Base-by-base conservation (phyloP, 1,140 invertebrate genomes). In the Drosophila lacertosa region DNA sequence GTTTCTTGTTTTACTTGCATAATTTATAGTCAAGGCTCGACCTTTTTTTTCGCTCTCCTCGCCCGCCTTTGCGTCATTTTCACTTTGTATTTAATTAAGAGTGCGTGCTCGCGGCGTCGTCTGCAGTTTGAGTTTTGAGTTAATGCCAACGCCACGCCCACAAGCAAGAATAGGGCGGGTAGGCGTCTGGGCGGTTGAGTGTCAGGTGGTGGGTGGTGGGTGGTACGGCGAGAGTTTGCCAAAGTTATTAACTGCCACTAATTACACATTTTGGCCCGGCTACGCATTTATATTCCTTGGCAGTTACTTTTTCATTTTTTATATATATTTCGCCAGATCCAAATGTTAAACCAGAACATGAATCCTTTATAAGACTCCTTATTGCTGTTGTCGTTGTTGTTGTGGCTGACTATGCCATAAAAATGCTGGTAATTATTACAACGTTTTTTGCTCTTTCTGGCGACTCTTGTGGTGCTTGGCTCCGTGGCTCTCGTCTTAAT, bases 211-310 rank as follows among this genome's bases (percentile, higher is more conserved):
- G 16, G 66, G 77, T 79, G n/a, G n/a, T n/a, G n/a, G n/a, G n/a
- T n/a, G n/a, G n/a, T n/a, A n/a, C n/a, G n/a, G n/a, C n/a, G 72
- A 75, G 63, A 79, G 74, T 62, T 77, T 69, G 75, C 68, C 37
- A 81, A 81, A 81, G 77, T 81, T 81, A 81, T 81, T 81, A 81
- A 81, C 78, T 82, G 77, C 78, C 68, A 62, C 78, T 81, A 81
- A 81, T 81, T 81, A 81, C 72, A 65, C 78, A 81, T 76, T 80
- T 81, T 50, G 75, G 55, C 59, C 62, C 66, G 67, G 71, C 74
- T 66, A 78, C 75, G 75, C 68, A 80, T 80, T 80, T 80, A 80
- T 80, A 80, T 80, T 75, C 77, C 80, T 66, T 62, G 70, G 42
- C 59, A 63, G 58, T 69, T 48, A 63, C 66, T 63, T 58, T 64